A percentile compares a stretch with the other conserved stretches of the same genome.
Conservation (phyloP, 2,888 invertebrate species). For the Panzeria rudis region DNA sequence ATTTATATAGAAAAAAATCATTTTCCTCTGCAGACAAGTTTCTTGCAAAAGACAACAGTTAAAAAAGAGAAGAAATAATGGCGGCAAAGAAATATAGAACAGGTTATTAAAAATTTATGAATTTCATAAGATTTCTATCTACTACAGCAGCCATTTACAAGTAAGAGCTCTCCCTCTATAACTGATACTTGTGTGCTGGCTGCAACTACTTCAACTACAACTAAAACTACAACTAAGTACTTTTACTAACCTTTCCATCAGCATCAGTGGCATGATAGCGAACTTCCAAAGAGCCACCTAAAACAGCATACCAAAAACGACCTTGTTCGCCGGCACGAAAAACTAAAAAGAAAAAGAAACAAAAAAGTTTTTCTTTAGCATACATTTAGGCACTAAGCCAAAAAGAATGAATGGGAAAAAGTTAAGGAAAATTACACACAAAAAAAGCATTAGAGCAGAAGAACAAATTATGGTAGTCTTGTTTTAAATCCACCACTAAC, state of each 20-base stretch:
- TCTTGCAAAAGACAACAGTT: conserved; percentile 2
- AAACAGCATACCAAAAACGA: conserved; percentile 91
- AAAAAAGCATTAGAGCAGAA: conserved; percentile 38
- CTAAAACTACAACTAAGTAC: too few species aligned
- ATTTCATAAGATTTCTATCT: conserved; percentile 56
- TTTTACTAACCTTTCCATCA: conserved; percentile 86
- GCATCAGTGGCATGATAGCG: conserved; percentile 86
- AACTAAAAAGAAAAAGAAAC: conserved; percentile 84
- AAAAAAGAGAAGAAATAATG: not conserved
- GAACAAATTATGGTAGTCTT: conserved; percentile 32
- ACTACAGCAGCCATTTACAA: conserved; percentile 35
- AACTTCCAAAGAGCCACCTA: conserved; percentile 89
- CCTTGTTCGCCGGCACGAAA: conserved; percentile 91
- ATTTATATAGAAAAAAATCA: not conserved
- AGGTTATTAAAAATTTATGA: conserved; percentile 66
- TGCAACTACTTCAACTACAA: conserved; percentile 35
- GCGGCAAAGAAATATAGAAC: conserved; percentile 11
- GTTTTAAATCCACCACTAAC: conserved; percentile 44
- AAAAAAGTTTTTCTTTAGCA: conserved; percentile 50
- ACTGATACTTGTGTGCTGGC: not conserved
- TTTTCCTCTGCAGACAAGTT: conserved; percentile 27
- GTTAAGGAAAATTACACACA: not conserved
- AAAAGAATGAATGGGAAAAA: conserved; percentile 13
- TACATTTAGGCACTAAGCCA: conserved; percentile 68
- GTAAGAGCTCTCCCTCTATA: not conserved